phyloP scores from a whole-genome alignment of 2,113 vertebrate genomes.

The Notarius lentiginosus region DNA sequence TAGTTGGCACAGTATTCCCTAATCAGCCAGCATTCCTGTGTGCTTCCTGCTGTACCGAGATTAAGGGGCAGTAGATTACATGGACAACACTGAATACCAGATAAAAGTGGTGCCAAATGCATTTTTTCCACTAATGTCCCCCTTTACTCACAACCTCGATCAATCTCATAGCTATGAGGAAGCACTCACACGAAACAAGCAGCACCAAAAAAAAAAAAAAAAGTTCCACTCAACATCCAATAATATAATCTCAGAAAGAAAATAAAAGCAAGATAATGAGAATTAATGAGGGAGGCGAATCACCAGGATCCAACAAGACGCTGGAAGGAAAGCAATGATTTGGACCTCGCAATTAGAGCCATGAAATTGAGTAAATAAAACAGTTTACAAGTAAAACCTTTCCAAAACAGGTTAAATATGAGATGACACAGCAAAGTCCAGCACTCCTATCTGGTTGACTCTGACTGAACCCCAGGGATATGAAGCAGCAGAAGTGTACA shows the following conservation, averaged over 20 bases:
- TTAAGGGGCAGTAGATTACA: slow-evolving; percentile 9
- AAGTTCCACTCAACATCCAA: not conserved
- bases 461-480: not conserved
- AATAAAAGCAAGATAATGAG: not conserved
- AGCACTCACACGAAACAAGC: not conserved
- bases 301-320: not conserved
- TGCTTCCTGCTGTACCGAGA: slow-evolving; percentile 24
- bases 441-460: not conserved
- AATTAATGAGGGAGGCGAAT: not conserved
- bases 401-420: not conserved
- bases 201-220: not conserved
- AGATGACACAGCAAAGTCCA: not conserved
- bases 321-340: not conserved
- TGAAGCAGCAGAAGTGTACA: not conserved
- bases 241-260: not conserved
- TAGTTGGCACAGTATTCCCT: slow-evolving; percentile 4
- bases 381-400: not conserved
- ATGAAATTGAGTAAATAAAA: not conserved
- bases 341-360: not conserved
- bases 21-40: slow-evolving; percentile 27
- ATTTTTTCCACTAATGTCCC: not conserved
- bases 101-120: slow-evolving; percentile 1
- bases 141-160: not conserved
- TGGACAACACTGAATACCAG: not conserved
- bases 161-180: too few species aligned